Conservation (phyloP, 2,113 vertebrate genomes). For the Alosa alosa region DNA sequence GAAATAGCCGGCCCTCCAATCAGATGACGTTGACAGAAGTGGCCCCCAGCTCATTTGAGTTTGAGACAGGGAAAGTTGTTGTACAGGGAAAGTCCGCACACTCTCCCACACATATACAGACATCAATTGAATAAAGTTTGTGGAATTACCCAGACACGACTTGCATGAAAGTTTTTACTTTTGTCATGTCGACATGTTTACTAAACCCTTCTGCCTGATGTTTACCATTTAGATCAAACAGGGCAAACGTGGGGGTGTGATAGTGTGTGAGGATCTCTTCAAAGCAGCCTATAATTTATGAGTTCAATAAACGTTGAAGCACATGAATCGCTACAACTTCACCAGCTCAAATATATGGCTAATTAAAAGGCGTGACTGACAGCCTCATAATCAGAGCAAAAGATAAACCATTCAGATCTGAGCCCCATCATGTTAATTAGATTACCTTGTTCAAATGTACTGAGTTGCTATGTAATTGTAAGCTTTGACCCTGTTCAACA, state of each 20-base stretch:
- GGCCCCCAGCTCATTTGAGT: too few species aligned
- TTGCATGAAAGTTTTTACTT: neutral
- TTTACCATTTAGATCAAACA: neutral
- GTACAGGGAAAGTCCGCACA: neutral
- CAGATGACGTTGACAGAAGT: too few species aligned
- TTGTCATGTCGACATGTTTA: conserved; percentile 14
- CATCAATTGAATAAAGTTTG: neutral
- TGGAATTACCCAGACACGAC: neutral
- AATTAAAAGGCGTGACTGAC: conserved; percentile 57
- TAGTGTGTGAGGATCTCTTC: conserved; percentile 14
- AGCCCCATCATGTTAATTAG: conserved; percentile 61
- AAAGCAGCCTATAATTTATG: conserved; percentile 28
- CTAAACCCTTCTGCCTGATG: neutral
- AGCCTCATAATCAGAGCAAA: conserved; percentile 44
- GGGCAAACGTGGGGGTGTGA: neutral
- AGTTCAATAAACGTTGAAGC: conserved; percentile 34
- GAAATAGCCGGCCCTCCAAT: too few species aligned
- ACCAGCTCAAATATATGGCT: conserved; percentile 46
- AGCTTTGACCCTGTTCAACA: conserved; percentile 55
- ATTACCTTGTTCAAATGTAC: conserved; percentile 63
- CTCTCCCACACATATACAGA: neutral
- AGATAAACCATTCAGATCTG: conserved; percentile 40
- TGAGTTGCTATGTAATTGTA: conserved; percentile 58
- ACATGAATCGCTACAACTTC: conserved; percentile 16
- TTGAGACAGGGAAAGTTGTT: too few species aligned